Conservation (phyloP, 1,140 invertebrate genomes). For the Dendrolimus kikuchii region DNA sequence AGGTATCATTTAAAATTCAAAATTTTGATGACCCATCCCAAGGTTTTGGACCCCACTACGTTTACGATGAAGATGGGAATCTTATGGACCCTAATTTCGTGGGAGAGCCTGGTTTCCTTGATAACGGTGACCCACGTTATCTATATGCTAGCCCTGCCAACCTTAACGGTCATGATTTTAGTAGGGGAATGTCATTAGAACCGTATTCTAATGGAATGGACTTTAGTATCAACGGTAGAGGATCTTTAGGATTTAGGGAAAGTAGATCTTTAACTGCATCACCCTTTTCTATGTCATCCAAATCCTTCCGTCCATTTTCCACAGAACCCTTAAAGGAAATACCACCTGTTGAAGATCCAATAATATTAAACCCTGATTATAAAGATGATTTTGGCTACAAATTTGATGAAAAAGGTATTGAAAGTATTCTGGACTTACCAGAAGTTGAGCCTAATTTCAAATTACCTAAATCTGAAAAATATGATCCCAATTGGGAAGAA, state of each 20-base stretch:
- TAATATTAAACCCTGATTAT: slow-evolving; percentile 47
- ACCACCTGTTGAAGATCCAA: slow-evolving; percentile 45
- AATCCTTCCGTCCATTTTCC: slow-evolving; percentile 49
- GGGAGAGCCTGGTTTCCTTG: not conserved
- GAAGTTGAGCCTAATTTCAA: slow-evolving; percentile 36
- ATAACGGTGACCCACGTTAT: not conserved
- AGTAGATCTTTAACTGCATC: slow-evolving; percentile 31
- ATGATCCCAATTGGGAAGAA: slow-evolving; percentile 40
- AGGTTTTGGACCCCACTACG: slow-evolving; percentile 1
- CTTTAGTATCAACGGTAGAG: no score
- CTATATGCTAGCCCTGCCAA: no score
- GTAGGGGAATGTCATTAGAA: not conserved
- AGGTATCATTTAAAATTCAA: slow-evolving; percentile 41
- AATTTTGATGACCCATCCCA: slow-evolving; percentile 23
- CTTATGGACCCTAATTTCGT: not conserved
- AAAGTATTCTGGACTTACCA: not conserved
- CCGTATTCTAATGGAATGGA: no score
- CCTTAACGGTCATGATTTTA: no score
- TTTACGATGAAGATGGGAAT: not conserved
- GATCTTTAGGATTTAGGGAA: not conserved
- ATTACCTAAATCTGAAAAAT: slow-evolving; percentile 47
- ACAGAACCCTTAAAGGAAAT: slow-evolving; percentile 35
- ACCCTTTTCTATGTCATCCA: slow-evolving; percentile 23
- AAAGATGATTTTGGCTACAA: slow-evolving; percentile 31
- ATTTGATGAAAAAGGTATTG: slow-evolving; percentile 2